Conservation (phyloP, 2,113 vertebrate genomes). For the Eubucco bourcierii region DNA sequence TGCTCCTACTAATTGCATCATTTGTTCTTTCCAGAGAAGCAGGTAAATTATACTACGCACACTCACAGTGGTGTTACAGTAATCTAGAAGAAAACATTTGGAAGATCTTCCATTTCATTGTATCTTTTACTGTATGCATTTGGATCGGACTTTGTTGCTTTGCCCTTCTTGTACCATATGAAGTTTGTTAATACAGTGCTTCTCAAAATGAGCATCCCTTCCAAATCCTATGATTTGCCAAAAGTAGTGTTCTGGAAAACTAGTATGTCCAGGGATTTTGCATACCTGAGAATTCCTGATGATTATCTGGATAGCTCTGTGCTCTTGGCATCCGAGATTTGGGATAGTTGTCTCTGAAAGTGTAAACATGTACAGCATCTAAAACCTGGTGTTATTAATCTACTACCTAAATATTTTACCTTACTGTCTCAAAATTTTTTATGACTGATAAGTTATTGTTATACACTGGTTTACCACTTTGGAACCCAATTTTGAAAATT, state of each 20-base stretch:
- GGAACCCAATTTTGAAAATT: neutral
- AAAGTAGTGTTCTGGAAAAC: neutral
- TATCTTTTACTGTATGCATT: neutral
- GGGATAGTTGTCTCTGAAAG: constrained; percentile 89
- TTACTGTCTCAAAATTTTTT: neutral
- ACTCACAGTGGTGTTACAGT: neutral
- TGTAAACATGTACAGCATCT: constrained; percentile 42
- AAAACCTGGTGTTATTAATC: neutral
- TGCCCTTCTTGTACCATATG: neutral
- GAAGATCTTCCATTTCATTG: neutral
- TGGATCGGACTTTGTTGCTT: neutral
- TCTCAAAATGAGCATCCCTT: neutral
- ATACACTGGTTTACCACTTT: neutral
- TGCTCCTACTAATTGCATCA: neutral
- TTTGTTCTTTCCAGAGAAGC: neutral
- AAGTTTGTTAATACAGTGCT: neutral
- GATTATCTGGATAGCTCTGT: constrained; percentile 99
- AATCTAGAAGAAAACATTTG: neutral
- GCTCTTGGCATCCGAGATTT: constrained; percentile 97
- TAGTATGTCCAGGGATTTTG: neutral
- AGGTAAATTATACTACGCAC: neutral
- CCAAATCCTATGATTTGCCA: neutral
- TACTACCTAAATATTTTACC: neutral
- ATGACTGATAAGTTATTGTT: neutral
- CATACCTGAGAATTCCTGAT: constrained; percentile 95